These are phyloP conservation scores for Heliconius sara DNA, from an alignment of 2,888 invertebrate genomes.

Conservation along the genomic window DNA sequence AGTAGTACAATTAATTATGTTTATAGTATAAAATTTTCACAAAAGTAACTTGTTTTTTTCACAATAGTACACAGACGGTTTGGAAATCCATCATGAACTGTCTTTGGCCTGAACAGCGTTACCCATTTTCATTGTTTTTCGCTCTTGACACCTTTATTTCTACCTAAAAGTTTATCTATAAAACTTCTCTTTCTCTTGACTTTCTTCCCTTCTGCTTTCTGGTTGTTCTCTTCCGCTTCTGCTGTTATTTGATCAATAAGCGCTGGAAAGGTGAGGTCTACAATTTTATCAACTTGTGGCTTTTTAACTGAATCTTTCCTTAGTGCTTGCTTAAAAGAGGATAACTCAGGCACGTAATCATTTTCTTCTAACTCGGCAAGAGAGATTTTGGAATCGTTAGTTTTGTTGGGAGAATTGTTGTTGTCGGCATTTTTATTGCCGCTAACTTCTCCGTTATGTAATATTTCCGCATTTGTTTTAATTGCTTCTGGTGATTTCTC, in stretches of 20 bases:
- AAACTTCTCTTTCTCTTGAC: slow-evolving; percentile 80
- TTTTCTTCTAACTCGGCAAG: slow-evolving; percentile 71
- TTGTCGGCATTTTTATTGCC: slow-evolving; percentile 50
- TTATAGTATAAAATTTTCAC: not conserved
- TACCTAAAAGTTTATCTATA: slow-evolving; percentile 76
- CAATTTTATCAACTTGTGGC: slow-evolving; percentile 58
- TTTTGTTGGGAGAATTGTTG: slow-evolving; percentile 51
- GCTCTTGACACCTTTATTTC: slow-evolving; percentile 66
- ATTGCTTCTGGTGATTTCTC: slow-evolving; percentile 49
- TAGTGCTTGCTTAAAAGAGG: slow-evolving; percentile 63
- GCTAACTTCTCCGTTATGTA: slow-evolving; percentile 62
- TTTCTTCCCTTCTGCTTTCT: slow-evolving; percentile 66
- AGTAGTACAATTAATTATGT: slow-evolving; percentile 10
- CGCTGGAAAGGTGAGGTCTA: slow-evolving; percentile 74
- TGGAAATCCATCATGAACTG: slow-evolving; percentile 45
- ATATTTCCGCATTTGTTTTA: slow-evolving; percentile 54
- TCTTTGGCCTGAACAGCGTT: slow-evolving; percentile 69
- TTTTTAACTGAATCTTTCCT: slow-evolving; percentile 67
- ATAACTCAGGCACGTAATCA: slow-evolving; percentile 72
- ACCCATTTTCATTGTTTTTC: slow-evolving; percentile 54
- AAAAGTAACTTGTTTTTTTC: not conserved
- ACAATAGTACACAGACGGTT: slow-evolving; percentile 12
- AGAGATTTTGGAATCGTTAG: slow-evolving; percentile 64
- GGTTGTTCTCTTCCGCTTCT: slow-evolving; percentile 67
- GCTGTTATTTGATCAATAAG: slow-evolving; percentile 73